Evolutionary conservation across 2,888 invertebrate genomes (phyloP).

Genomic region (Dione vanillae): DNA sequence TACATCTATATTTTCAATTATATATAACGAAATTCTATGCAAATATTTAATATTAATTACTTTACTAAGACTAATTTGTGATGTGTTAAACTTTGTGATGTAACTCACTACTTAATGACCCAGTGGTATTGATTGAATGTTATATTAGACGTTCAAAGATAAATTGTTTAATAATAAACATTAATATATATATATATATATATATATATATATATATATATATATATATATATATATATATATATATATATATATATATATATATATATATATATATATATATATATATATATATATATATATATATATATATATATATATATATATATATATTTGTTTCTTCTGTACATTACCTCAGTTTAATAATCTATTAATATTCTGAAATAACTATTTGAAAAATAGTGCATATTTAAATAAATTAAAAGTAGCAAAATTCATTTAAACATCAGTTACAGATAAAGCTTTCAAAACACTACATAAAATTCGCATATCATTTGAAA

Average conservation of each 20-base stretch:
- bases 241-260: too few species aligned
- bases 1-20: too few species aligned
- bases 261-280: too few species aligned
- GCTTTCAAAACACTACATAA: background rate
- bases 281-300: too few species aligned
- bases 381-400: background rate
- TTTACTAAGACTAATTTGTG: conserved; percentile 34
- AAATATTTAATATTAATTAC: conserved; percentile 23
- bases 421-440: background rate
- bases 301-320: too few species aligned
- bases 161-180: conserved; percentile 1
- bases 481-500: background rate
- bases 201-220: too few species aligned
- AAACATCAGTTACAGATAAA: background rate
- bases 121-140: conserved; percentile 23
- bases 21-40: background rate
- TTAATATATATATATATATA: too few species aligned
- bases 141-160: conserved; percentile 1
- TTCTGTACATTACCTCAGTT: too few species aligned
- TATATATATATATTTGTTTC: too few species aligned
- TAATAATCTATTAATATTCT: background rate
- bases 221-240: too few species aligned
- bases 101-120: conserved; percentile 25
- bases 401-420: background rate
- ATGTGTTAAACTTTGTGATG: conserved; percentile 39